Conservation (phyloP, 2,113 vertebrate species). For the Vimba vimba region DNA sequence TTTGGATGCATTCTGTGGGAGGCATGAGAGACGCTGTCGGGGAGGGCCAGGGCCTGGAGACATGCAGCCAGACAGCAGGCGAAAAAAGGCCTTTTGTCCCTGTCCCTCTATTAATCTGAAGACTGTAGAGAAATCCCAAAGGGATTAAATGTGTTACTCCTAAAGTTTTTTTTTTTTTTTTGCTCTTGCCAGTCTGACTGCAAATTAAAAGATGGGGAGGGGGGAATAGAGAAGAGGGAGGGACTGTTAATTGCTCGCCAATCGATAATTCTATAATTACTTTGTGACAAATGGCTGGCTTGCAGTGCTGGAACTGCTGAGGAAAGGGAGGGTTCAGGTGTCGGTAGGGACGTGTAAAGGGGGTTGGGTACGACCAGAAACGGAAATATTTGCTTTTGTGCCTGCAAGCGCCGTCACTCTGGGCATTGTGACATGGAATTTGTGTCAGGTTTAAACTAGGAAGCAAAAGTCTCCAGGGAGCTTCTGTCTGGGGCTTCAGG, state of each 20-base stretch:
- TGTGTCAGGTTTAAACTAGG: constrained; percentile 75
- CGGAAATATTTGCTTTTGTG: constrained; percentile 84
- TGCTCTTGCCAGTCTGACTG: constrained; percentile 62
- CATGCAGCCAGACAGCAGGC: constrained; percentile 64
- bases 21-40: not conserved
- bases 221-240: constrained; percentile 47
- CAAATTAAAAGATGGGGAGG: constrained; percentile 78
- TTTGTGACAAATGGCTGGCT: constrained; percentile 84
- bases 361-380: constrained; percentile 76
- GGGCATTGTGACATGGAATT: constrained; percentile 77
- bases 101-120: constrained; percentile 76
- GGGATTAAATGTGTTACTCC: constrained; percentile 80
- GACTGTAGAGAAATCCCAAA: constrained; percentile 73
- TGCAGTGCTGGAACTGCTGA: constrained; percentile 68
- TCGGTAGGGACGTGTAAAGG: constrained; percentile 71
- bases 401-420: constrained; percentile 72
- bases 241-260: constrained; percentile 81
- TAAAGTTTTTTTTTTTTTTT: constrained; percentile 51
- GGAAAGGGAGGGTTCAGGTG: constrained; percentile 59
- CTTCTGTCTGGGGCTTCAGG: constrained; percentile 48
- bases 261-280: constrained; percentile 87
- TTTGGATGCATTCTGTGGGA: not conserved
- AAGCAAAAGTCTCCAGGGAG: constrained; percentile 57
- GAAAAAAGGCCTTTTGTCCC: constrained; percentile 74
- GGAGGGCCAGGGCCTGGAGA: constrained; percentile 52